Percentiles rank a stretch among this genome's conserved stretches.
Evolutionary conservation across 2,113 vertebrate genomes (phyloP).

Genomic region (Xyrauchen texanus): DNA sequence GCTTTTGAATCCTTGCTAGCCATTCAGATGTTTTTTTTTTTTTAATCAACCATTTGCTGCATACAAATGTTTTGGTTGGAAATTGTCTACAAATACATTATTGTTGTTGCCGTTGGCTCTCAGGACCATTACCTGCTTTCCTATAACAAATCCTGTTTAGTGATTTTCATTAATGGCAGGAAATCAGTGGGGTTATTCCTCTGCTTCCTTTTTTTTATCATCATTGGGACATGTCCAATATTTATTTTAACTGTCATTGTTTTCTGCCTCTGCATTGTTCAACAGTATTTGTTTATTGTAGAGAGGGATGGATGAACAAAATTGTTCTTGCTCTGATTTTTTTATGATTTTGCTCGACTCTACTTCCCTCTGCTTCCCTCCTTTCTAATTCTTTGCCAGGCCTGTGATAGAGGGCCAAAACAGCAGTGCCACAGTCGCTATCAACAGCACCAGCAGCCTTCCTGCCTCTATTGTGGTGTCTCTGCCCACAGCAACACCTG

Average conservation of each 20-base stretch:
- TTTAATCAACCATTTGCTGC: conserved; percentile 19
- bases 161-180: conserved; percentile 57
- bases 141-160: conserved; percentile 62
- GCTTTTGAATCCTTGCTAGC: not conserved
- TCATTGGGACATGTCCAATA: conserved; percentile 27
- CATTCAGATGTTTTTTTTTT: no score
- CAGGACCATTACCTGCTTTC: conserved; percentile 58
- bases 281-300: conserved; percentile 54
- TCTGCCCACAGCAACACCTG: conserved; percentile 68
- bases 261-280: conserved; percentile 43
- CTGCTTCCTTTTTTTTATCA: conserved; percentile 50
- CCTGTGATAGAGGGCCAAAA: conserved; percentile 84
- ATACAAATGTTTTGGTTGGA: conserved; percentile 49
- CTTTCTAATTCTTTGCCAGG: conserved; percentile 72
- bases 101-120: conserved; percentile 45
- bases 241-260: conserved; percentile 55
- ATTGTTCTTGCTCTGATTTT: conserved; percentile 37
- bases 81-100: conserved; percentile 42
- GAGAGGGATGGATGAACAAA: conserved; percentile 41
- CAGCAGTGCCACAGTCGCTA: conserved; percentile 63
- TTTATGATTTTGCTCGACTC: conserved; percentile 47
- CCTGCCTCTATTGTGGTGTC: conserved; percentile 77
- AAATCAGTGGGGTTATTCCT: conserved; percentile 52
- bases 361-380: conserved; percentile 24
- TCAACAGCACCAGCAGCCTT: conserved; percentile 66